Conservation (phyloP, 2,113 vertebrate species). For the Lagopus leucura region DNA sequence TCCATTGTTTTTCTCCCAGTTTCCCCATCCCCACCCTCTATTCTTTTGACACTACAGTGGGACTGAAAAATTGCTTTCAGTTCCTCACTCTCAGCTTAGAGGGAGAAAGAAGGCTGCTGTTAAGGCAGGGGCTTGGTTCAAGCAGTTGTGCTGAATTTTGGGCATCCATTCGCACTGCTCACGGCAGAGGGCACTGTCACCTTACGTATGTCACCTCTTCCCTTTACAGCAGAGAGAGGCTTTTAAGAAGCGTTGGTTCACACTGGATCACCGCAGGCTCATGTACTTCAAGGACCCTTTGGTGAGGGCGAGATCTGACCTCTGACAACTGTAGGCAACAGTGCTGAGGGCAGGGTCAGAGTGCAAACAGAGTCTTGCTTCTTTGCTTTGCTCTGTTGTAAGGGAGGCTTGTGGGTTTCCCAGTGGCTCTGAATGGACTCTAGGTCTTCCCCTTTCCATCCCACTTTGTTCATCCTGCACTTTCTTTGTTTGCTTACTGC, state of each 20-base stretch:
- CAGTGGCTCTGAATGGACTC: neutral
- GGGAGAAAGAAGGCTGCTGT: neutral
- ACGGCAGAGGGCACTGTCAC: conserved; percentile 59
- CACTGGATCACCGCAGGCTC: conserved; percentile 88
- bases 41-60: conserved; percentile 21
- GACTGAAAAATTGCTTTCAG: neutral
- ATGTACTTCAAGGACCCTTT: conserved; percentile 95
- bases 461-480: neutral
- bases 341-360: neutral
- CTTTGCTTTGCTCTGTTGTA: neutral
- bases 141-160: neutral
- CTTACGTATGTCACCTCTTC: conserved; percentile 27
- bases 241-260: conserved; percentile 96
- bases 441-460: neutral
- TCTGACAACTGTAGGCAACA: neutral
- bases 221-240: conserved; percentile 86
- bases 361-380: neutral
- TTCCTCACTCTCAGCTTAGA: neutral
- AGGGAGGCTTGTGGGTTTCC: neutral
- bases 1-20: conserved; percentile 32
- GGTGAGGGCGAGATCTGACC: conserved; percentile 74
- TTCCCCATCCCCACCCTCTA: conserved; percentile 22
- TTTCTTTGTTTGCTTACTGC: conserved; percentile 2
- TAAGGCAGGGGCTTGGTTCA: neutral
- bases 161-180: neutral